Evolutionary conservation across 1,140 invertebrate species (phyloP), one percentile per base, ranked within the genome.

Genomic region (Brachionus koreanus): DNA sequence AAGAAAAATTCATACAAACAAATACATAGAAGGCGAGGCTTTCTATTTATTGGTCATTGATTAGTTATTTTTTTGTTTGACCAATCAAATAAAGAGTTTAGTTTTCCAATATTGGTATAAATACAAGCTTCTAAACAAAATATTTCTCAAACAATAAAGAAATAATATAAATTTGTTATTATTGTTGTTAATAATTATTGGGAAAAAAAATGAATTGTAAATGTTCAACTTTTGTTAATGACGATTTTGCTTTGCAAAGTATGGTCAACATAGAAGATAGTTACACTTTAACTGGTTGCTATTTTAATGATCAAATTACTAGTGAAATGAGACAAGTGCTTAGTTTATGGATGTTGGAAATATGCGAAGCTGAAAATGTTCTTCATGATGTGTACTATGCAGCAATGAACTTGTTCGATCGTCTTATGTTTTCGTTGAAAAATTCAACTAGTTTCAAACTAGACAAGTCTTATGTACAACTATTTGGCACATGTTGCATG

Each of bases 381-480:
- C 93, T 95, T 88, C 94, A 96, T 85, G 94, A 95, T 86, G 94
- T 97, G 19, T 96, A 96, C 87, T 91, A 93, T 6, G 88, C 96
- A 85, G 93, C 95, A 25, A 92, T 96, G 87, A 95, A 95, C 86
- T 95, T 95, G 88, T 89, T 98, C 90, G 95, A 98, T 89, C 91
- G 95, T 86, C 96, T 96, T 90, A 89, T 98, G 84, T 72, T 13
- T 23, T 72, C 37, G 4, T 19, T 72, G 5, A 37, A 19, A 65
- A 37, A 72, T n/a, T 72, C 67, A 42, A 93, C 92, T 84, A 91
- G 92, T 52, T 92, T 92, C 86, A 84, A 86, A 43, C 91, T 92
- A n/a, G 91, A 91, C 83, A 94, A 94, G 88, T 92, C 91, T 69
- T 93, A 95, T 85, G 90, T 98, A 35, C 95, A 98, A 90, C 91